Conservation (phyloP, 2,888 invertebrate species). For the Dryobotodes eremita region DNA sequence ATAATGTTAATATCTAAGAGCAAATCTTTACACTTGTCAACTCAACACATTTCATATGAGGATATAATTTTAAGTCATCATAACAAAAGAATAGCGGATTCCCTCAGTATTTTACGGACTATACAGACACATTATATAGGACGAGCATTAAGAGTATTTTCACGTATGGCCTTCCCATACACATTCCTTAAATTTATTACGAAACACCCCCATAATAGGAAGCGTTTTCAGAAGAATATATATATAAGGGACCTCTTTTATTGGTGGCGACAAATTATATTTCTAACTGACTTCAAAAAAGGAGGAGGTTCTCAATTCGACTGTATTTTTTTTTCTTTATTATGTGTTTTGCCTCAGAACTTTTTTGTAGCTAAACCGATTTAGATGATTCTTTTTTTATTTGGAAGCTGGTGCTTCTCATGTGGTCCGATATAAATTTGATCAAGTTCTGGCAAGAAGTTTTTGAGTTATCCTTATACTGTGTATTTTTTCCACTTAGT, state of each 20-base stretch:
- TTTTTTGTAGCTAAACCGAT: too few species aligned
- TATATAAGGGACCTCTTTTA: constrained; percentile 9
- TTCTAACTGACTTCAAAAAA: too few species aligned
- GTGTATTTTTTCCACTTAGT: too few species aligned
- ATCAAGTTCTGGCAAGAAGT: too few species aligned
- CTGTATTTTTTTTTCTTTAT: too few species aligned
- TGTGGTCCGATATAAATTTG: too few species aligned
- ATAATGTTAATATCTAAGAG: background rate
- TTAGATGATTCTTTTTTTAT: too few species aligned
- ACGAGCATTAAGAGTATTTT: constrained; percentile 24
- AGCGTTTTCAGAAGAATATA: constrained; percentile 17
- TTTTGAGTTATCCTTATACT: too few species aligned
- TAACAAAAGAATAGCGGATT: constrained; percentile 25
- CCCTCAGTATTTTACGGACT: background rate
- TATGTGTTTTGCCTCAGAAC: too few species aligned
- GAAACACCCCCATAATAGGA: constrained; percentile 22
- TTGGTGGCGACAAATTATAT: constrained; percentile 32
- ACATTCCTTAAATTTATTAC: constrained; percentile 43
- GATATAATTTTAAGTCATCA: background rate
- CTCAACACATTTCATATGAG: background rate
- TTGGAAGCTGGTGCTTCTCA: too few species aligned
- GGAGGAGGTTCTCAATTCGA: too few species aligned
- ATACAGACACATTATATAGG: constrained; percentile 8
- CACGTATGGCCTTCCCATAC: constrained; percentile 31
- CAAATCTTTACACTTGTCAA: background rate